Evolutionary conservation across 2,888 invertebrate genomes (phyloP).

Genomic region (Spodoptera exigua): DNA sequence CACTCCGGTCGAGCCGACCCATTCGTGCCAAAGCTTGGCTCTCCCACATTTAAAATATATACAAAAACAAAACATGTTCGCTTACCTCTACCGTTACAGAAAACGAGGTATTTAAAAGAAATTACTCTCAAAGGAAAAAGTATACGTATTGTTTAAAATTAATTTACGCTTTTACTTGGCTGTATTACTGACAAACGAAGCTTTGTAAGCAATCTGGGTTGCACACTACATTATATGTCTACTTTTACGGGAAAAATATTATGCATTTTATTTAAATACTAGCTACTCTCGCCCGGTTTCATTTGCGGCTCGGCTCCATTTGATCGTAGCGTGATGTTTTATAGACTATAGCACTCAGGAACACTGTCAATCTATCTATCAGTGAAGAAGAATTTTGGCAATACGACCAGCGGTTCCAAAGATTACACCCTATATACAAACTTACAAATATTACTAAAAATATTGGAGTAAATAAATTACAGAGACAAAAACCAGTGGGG

Average conservation of each 20-base stretch:
- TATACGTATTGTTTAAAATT: conserved; percentile 15
- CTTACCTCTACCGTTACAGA: neutral
- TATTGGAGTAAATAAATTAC: conserved; percentile 37
- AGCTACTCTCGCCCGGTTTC: no score
- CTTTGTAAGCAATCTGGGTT: conserved; percentile 25
- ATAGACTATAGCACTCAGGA: no score
- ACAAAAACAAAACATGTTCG: no score
- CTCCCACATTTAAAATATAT: no score
- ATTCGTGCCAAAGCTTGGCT: no score
- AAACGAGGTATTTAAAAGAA: neutral
- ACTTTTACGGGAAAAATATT: conserved; percentile 22
- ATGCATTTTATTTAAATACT: conserved; percentile 51
- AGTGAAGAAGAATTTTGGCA: no score
- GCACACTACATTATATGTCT: conserved; percentile 35
- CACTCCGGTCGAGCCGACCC: no score
- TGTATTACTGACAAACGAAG: conserved; percentile 24
- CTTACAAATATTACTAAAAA: conserved; percentile 21
- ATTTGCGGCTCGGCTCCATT: no score
- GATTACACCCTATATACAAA: conserved; percentile 23
- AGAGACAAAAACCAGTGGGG: conserved; percentile 27
- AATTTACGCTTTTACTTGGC: conserved; percentile 17
- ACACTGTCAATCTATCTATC: no score
- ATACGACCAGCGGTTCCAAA: no score
- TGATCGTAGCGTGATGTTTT: no score
- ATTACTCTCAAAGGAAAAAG: conserved; percentile 1